These are phyloP conservation scores for Lacanobia wlatinum DNA, from an alignment of 2,888 invertebrate genomes.

Conservation along the genomic window DNA sequence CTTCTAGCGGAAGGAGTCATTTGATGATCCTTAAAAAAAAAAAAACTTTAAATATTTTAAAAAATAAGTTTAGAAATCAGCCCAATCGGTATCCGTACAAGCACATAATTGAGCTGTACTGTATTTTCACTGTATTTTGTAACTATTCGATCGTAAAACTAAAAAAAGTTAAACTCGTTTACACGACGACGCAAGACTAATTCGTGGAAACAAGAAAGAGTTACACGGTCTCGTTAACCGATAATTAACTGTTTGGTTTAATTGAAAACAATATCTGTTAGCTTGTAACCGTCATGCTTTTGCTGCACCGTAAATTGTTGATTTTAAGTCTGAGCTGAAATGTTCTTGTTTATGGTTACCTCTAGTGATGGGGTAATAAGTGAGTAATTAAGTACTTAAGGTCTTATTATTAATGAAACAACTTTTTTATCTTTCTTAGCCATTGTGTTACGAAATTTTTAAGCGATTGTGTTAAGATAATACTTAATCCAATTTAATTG, in stretches of 20 bases:
- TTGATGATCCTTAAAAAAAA: too few relatives aligned
- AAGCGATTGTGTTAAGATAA: too few relatives aligned
- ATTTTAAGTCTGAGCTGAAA: constrained; percentile 43
- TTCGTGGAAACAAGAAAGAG: constrained; percentile 42
- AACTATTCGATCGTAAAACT: constrained; percentile 30
- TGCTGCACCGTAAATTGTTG: constrained; percentile 50
- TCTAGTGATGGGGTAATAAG: constrained; percentile 29
- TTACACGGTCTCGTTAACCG: constrained; percentile 60
- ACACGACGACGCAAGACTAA: constrained; percentile 32
- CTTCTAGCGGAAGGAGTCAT: too few relatives aligned
- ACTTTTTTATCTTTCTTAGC: too few relatives aligned
- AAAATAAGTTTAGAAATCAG: not conserved
- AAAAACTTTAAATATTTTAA: not conserved
- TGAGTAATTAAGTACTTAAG: not conserved
- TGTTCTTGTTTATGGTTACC: constrained; percentile 32
- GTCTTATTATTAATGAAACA: too few relatives aligned
- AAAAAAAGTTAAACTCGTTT: constrained; percentile 28
- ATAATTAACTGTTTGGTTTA: constrained; percentile 60
- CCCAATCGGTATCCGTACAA: not conserved
- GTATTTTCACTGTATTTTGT: not conserved
- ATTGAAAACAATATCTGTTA: constrained; percentile 64
- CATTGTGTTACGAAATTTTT: too few relatives aligned
- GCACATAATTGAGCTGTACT: constrained; percentile 1
- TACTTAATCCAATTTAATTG: too few relatives aligned
- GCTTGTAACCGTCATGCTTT: constrained; percentile 52